Conservation (phyloP, 2,113 vertebrate species). For the Lagopus muta region DNA sequence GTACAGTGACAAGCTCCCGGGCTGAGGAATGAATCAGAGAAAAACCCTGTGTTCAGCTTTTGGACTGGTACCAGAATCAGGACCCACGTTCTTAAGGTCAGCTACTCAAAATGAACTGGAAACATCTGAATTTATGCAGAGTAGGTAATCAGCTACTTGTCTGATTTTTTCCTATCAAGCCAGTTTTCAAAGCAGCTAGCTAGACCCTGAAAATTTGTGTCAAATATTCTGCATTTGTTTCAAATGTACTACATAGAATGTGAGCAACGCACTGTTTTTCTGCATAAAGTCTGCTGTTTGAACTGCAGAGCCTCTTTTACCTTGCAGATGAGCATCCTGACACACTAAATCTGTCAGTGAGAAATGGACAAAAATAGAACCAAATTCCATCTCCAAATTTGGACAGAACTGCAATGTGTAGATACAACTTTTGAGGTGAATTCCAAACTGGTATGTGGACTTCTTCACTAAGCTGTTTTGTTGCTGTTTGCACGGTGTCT, state of each 20-base stretch:
- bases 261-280: fast-evolving
- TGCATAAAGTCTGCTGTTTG: slow-evolving; percentile 9
- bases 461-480: background rate
- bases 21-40: slow-evolving; percentile 53
- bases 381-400: background rate
- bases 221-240: slow-evolving; percentile 5
- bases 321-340: background rate
- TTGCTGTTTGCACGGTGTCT: background rate
- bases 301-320: slow-evolving; percentile 9
- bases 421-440: background rate
- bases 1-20: background rate
- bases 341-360: background rate
- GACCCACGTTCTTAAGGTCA: slow-evolving; percentile 16
- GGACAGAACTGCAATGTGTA: background rate
- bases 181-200: background rate
- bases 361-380: background rate
- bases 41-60: slow-evolving; percentile 10
- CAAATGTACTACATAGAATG: background rate
- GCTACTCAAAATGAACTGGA: slow-evolving; percentile 28
- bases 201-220: background rate
- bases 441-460: background rate
- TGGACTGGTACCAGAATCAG: slow-evolving; percentile 14
- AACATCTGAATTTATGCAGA: background rate
- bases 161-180: background rate
- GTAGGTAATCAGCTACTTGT: background rate